A percentile compares a stretch with the other conserved stretches of the same genome.
phyloP scores from a whole-genome alignment of 1,140 invertebrate genomes.

The Trachymyrmex cornetzi region DNA sequence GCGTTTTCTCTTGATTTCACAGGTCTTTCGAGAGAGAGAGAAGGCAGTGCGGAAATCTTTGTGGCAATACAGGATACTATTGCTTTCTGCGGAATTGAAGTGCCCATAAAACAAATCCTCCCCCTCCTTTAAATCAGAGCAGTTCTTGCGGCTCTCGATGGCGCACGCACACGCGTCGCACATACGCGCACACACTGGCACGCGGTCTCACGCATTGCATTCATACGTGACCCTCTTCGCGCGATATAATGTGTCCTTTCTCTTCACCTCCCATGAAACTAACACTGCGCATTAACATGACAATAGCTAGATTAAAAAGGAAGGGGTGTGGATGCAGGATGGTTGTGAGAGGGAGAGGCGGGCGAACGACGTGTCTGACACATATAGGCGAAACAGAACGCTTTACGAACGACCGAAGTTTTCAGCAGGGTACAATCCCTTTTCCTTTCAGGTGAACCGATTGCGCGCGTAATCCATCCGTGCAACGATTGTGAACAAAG shows the following conservation, averaged over 20 bases:
- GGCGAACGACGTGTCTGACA: constrained; percentile 78
- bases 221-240: constrained; percentile 74
- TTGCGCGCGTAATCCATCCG: constrained; percentile 74
- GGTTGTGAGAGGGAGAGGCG: constrained; percentile 20
- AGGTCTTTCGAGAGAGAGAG: background rate
- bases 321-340: constrained; percentile 77
- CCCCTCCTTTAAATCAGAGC: constrained; percentile 81
- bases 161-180: background rate
- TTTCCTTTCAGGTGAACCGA: constrained; percentile 74
- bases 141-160: constrained; percentile 80
- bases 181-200: constrained; percentile 64
- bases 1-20: background rate
- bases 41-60: background rate
- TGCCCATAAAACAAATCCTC: constrained; percentile 82
- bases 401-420: constrained; percentile 77
- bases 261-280: constrained; percentile 78
- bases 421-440: constrained; percentile 67
- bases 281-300: constrained; percentile 85
- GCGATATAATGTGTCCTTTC: constrained; percentile 80
- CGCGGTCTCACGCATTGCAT: constrained; percentile 34
- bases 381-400: constrained; percentile 80
- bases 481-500: background rate
- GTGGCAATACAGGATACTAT: constrained; percentile 70
- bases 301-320: constrained; percentile 85
- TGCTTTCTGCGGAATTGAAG: constrained; percentile 83